Evolutionary conservation across 2,888 invertebrate species (phyloP).

Genomic region (Synergus gifuensis): DNA sequence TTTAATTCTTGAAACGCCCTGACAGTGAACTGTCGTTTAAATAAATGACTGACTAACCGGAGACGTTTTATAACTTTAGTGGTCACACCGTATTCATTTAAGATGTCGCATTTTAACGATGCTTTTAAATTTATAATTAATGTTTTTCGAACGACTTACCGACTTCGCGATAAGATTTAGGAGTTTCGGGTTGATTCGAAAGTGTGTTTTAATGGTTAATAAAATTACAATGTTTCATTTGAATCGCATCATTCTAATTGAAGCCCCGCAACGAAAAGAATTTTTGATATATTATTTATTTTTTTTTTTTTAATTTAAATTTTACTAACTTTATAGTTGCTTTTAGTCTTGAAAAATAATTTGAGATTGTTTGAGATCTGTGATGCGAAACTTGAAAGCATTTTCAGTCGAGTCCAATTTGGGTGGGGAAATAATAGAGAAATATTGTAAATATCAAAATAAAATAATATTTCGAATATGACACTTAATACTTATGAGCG

Average conservation of each 20-base stretch:
- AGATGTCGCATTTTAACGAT: conserved; percentile 22
- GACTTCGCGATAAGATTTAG: conserved; percentile 1
- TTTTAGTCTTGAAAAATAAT: not conserved
- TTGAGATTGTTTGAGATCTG: conserved; percentile 19
- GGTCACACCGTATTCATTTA: conserved; percentile 10
- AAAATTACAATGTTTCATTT: conserved; percentile 27
- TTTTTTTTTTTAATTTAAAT: not conserved
- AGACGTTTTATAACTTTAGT: conserved; percentile 23
- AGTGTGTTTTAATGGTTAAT: conserved; percentile 17
- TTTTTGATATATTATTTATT: conserved; percentile 7
- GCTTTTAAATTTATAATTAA: conserved; percentile 15
- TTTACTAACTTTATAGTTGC: not conserved
- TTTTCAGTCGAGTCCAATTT: conserved; percentile 20
- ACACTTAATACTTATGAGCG: conserved; percentile 33
- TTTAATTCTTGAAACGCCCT: conserved; percentile 9
- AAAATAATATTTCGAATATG: conserved; percentile 43
- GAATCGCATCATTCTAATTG: conserved; percentile 11
- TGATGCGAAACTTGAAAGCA: conserved; percentile 28
- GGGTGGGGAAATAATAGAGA: conserved; percentile 20
- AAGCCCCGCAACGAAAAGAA: conserved; percentile 26
- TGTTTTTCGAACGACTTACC: conserved; percentile 27
- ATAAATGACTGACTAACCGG: not conserved
- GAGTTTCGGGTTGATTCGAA: conserved; percentile 33
- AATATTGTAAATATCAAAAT: conserved; percentile 45
- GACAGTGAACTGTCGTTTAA: conserved; percentile 28